Conservation (phyloP, 2,888 invertebrate species). For the Priocnemis perturbator region DNA sequence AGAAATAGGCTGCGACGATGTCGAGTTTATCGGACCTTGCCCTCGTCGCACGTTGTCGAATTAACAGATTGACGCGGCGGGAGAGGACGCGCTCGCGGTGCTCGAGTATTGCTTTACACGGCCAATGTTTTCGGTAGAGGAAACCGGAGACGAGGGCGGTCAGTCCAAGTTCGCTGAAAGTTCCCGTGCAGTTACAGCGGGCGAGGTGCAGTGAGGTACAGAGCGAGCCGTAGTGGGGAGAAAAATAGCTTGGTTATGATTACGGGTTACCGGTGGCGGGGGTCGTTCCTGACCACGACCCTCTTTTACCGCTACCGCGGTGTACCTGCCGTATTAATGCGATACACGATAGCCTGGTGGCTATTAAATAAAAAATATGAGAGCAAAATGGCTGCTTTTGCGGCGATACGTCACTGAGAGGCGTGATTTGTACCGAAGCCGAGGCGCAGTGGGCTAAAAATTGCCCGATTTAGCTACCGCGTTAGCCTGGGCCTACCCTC, state of each 20-base stretch:
- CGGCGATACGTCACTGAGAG: slow-evolving; percentile 59
- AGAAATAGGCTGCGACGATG: too few species aligned
- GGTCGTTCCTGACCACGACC: slow-evolving; percentile 57
- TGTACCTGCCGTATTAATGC: slow-evolving; percentile 59
- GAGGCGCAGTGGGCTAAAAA: slow-evolving; percentile 33
- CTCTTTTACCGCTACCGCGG: slow-evolving; percentile 57
- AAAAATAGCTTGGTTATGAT: slow-evolving; percentile 58
- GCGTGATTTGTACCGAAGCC: slow-evolving; percentile 55
- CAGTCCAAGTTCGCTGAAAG: slow-evolving; percentile 32
- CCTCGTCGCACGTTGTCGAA: not conserved
- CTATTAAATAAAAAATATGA: slow-evolving; percentile 62
- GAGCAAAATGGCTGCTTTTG: slow-evolving; percentile 60
- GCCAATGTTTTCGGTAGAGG: slow-evolving; percentile 20
- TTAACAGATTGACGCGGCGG: not conserved
- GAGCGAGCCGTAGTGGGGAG: slow-evolving; percentile 29
- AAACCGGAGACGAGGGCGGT: not conserved
- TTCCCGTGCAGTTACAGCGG: slow-evolving; percentile 17
- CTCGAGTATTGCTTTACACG: slow-evolving; percentile 1
- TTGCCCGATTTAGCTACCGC: slow-evolving; percentile 33
- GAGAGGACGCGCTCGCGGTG: not conserved
- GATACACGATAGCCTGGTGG: slow-evolving; percentile 60
- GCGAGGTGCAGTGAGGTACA: slow-evolving; percentile 18
- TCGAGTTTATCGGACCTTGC: too few species aligned
- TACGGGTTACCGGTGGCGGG: slow-evolving; percentile 58
- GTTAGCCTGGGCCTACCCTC: slow-evolving; percentile 14